Base-by-base conservation (phyloP, 2,888 invertebrate genomes). In the Pterobdella sp. region DNA sequence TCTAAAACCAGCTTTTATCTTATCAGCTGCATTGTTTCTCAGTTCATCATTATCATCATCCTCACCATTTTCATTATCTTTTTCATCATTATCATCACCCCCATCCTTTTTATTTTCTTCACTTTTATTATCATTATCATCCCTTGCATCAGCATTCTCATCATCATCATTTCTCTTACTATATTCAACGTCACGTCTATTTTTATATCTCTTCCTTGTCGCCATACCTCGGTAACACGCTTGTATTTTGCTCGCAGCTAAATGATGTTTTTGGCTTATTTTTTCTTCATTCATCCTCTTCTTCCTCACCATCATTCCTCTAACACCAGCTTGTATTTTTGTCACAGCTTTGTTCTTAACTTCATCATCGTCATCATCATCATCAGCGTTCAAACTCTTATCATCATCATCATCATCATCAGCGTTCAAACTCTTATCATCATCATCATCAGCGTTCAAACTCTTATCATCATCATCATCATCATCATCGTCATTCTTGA, bases 361-460 rank as follows among this genome's bases (percentile, higher is more conserved):
- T 18, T 26, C 60, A 56, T 56, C 60, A 56, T 56, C 60, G 26
- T 56, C n/a, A 56, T 56, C 60, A 65, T 65, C 65, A 29, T 10
- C 32, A 29, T 31, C 65, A 29, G 26, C 65, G 29, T 65, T 34
- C 26, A 31, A 18, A 35, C 35, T 4, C 4, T 49, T 26, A 49
- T 31, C 52, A 69, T 69, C 56, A 52, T 69, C 56, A 52, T 37
- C 42, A 26, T 68, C 66, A 72, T 74, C 52, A 68, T 36, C 72
- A 64, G 63, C 64, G 35, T 64, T 37, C n/a, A 32, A 63, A 72
- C 64, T 64, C 72, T 72, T 64, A 52, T 69, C 69, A 69, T 69
- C 60, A 35, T 36, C 71, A 70, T 70, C 70, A 56, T 56, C 63
- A 70, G 56, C 56, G 60, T 70, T 36, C 56, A 32, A 22, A 35